A percentile compares a stretch with the other conserved stretches of the same genome.
phyloP scores from a whole-genome alignment of 1,140 invertebrate species.

The Venustaconcha ellipsiformis region DNA sequence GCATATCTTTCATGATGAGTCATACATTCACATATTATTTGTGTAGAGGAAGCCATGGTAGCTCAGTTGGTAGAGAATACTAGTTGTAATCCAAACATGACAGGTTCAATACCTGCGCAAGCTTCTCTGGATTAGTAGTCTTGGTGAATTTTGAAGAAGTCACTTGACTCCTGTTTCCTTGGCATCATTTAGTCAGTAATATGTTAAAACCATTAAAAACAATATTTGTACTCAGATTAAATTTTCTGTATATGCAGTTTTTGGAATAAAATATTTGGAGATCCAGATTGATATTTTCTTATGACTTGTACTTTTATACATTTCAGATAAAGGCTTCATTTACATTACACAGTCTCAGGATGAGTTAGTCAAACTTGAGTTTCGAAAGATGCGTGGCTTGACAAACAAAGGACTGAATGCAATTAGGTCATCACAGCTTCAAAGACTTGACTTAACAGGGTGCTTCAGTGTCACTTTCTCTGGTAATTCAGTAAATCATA shows the following conservation, averaged over 20 bases:
- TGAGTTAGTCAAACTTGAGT: constrained; percentile 39
- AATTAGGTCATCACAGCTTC: constrained; percentile 36
- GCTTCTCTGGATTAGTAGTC: no score
- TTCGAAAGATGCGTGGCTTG: constrained; percentile 41
- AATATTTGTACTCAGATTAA: no score
- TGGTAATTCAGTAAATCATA: constrained; percentile 25
- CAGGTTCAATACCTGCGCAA: no score
- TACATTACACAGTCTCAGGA: constrained; percentile 42
- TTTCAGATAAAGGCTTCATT: constrained; percentile 51
- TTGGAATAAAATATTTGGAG: background rate
- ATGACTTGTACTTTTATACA: background rate
- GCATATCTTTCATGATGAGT: no score
- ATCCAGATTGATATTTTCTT: background rate
- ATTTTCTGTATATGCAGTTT: background rate
- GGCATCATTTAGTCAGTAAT: no score
- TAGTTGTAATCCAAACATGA: no score
- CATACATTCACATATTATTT: no score
- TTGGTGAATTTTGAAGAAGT: no score
- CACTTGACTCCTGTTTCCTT: no score
- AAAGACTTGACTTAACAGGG: constrained; percentile 33
- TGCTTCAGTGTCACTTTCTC: constrained; percentile 34
- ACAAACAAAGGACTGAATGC: constrained; percentile 33
- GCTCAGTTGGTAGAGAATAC: no score
- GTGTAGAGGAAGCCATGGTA: no score
- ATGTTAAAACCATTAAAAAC: no score